Base-by-base conservation (phyloP, 2,113 vertebrate genomes). In the Carassius gibelio region DNA sequence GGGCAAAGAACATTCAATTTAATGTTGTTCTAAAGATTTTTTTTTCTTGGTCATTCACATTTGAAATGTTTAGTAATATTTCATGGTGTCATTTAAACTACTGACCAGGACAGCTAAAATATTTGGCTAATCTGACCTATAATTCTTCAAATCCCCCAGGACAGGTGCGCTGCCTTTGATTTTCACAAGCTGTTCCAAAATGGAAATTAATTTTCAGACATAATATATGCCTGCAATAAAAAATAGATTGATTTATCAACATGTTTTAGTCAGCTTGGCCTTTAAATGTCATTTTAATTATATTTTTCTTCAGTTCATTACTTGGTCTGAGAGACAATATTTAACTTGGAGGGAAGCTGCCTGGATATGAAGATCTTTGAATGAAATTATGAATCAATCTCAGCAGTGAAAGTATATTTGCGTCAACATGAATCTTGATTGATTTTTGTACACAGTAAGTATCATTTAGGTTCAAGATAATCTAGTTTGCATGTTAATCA, bases 191-290 rank as follows among this genome's bases (percentile, higher is more conserved):
- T 61, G 52, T 52, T 75, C 36, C 62, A 85, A 85, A 26, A 76
- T 84, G 59, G 64, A 87, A 89, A 85, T 55, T 15, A 38, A 86
- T 80, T 86, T 75, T 55, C 81, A 83, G 45, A 4, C 64, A 75
- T 23, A 64, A 23, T 80, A 19, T 81, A 62, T 84, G 87, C 59
- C 90, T 34, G 52, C 23, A 23, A 86, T 89, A 79, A 85, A 89
- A 80, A 82, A 34, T 66, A 90, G 87, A 91, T 82, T 89, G 85
- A 90, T 91, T 92, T 90, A 88, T 81, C 71, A 64, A 30, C 55
- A 74, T 76, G 84, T 85, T 59, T 34, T 42, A 78, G 21, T 81
- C 85, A 64, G 66, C 66, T 45, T 80, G 74, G 52, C 45, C 48
- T 84, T 30, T 82, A 66, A 52, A 82, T 86, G 59, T 79, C 86